Evolutionary conservation across 2,113 vertebrate genomes (phyloP).

Genomic region (Alces alces): DNA sequence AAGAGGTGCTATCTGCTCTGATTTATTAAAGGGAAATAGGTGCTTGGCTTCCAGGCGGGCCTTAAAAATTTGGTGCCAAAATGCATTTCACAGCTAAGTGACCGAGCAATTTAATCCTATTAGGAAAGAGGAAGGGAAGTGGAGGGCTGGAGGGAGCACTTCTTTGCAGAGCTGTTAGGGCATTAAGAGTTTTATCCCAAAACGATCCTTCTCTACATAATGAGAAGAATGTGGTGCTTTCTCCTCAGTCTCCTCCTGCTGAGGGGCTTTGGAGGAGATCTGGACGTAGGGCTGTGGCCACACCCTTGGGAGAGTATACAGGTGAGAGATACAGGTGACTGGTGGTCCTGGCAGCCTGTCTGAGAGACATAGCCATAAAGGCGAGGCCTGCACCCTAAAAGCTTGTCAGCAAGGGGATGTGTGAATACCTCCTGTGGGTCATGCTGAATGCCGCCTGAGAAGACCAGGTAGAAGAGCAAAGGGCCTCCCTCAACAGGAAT

Average conservation of each 20-base stretch:
- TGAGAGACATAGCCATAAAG: accelerated
- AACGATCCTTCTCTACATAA: neutral
- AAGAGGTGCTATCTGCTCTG: neutral
- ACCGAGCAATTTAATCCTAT: neutral
- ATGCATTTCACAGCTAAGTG: neutral
- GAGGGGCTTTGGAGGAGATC: neutral
- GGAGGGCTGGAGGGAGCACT: neutral
- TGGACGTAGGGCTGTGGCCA: neutral
- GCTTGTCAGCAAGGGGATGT: neutral
- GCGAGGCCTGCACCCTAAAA: neutral
- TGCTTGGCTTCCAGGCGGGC: neutral
- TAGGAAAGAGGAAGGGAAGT: neutral
- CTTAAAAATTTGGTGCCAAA: neutral
- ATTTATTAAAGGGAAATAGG: neutral
- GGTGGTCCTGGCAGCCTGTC: neutral
- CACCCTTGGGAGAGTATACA: neutral
- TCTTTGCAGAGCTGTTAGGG: neutral
- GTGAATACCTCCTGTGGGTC: neutral
- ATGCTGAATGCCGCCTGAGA: neutral
- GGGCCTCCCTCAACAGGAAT: neutral
- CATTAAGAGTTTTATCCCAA: neutral
- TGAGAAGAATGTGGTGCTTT: neutral
- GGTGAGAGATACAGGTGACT: neutral
- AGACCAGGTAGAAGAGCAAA: neutral
- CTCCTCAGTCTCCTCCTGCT: neutral